phyloP scores from a whole-genome alignment of 2,888 invertebrate genomes.

The Corbicula japonica region DNA sequence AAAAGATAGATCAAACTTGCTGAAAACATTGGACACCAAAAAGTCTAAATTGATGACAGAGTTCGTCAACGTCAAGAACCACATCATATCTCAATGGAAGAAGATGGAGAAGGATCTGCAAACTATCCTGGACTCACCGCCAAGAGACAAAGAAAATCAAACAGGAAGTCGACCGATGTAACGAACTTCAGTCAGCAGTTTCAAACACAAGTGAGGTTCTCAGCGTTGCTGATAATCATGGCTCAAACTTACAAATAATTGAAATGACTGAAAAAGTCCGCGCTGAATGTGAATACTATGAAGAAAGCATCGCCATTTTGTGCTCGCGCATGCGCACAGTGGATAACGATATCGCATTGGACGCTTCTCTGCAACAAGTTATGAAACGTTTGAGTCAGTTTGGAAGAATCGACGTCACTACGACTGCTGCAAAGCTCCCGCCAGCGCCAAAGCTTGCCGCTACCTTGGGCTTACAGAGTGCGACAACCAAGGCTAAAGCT shows the following conservation, averaged over 20 bases:
- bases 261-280: slow-evolving; percentile 64
- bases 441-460: slow-evolving; percentile 61
- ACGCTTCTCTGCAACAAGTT: slow-evolving; percentile 63
- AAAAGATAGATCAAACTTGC: slow-evolving; percentile 59
- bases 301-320: slow-evolving; percentile 66
- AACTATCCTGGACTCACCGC: slow-evolving; percentile 64
- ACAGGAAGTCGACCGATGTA: slow-evolving; percentile 62
- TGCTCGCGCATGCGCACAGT: slow-evolving; percentile 60
- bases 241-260: slow-evolving; percentile 66
- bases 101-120: slow-evolving; percentile 70
- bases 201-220: slow-evolving; percentile 63
- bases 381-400: slow-evolving; percentile 66
- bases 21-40: slow-evolving; percentile 64
- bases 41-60: slow-evolving; percentile 67
- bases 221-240: slow-evolving; percentile 64
- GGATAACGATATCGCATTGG: slow-evolving; percentile 68
- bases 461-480: slow-evolving; percentile 36
- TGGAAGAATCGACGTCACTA: slow-evolving; percentile 65
- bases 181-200: slow-evolving; percentile 66
- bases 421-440: slow-evolving; percentile 63
- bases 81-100: slow-evolving; percentile 67
- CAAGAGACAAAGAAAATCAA: slow-evolving; percentile 66
- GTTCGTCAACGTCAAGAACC: slow-evolving; percentile 64
- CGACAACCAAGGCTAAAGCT: slow-evolving; percentile 54
- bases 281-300: slow-evolving; percentile 71